phyloP scores from a whole-genome alignment of 2,888 invertebrate genomes.

The Agrochola lychnidis region DNA sequence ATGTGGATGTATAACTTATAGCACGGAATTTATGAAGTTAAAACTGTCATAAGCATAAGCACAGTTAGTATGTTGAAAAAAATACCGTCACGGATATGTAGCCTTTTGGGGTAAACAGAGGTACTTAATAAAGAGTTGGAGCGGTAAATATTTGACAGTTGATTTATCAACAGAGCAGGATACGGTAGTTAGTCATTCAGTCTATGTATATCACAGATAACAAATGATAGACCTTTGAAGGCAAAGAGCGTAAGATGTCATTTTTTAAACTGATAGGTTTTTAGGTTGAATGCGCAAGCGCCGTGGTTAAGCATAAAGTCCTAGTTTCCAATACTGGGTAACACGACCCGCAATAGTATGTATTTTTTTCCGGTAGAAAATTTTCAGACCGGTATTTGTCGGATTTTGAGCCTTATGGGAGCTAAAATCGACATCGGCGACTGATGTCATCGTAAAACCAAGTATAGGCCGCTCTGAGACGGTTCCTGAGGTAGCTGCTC shows the following conservation, averaged over 20 bases:
- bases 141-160: conserved; percentile 38
- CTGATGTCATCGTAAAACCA: not conserved
- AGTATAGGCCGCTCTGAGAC: not conserved
- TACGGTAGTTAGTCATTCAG: conserved; percentile 19
- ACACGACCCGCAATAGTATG: not conserved
- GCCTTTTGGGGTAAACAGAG: conserved; percentile 30
- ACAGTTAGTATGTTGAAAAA: conserved; percentile 16
- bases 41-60: not conserved
- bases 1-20: not conserved
- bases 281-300: conserved; percentile 28
- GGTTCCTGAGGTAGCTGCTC: no score
- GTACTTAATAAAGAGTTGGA: conserved; percentile 37
- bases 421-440: not conserved
- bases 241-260: conserved; percentile 8
- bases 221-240: conserved; percentile 23
- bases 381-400: not conserved
- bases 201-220: conserved; percentile 12
- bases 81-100: conserved; percentile 43
- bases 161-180: conserved; percentile 30
- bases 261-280: conserved; percentile 19
- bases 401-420: not conserved
- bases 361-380: not conserved
- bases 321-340: conserved; percentile 1
- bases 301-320: conserved; percentile 2
- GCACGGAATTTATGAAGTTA: not conserved